Percentiles rank a stretch among this genome's conserved stretches.
These are phyloP conservation scores for Mythimna albipuncta DNA, from an alignment of 2,888 invertebrate genomes.

Conservation along the genomic window DNA sequence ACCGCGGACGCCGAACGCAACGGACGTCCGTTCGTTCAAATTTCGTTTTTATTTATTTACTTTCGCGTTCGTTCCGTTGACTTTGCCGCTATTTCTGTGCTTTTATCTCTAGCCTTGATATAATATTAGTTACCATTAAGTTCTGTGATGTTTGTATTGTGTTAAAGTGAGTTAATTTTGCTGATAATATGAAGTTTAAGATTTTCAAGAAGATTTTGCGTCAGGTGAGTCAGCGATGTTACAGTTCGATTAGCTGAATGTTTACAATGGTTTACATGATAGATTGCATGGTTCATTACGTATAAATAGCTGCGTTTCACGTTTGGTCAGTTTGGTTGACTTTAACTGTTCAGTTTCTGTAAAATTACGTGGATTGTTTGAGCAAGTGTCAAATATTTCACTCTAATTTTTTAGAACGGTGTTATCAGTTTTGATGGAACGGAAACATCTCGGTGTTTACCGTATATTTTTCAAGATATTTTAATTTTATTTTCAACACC, in stretches of 20 bases:
- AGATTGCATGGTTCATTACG: slow-evolving; percentile 39
- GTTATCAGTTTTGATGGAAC: slow-evolving; percentile 9
- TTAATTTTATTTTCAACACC: not conserved
- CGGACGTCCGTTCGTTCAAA: slow-evolving; percentile 61
- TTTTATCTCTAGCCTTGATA: slow-evolving; percentile 72
- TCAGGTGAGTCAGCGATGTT: slow-evolving; percentile 76
- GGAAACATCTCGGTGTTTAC: not conserved
- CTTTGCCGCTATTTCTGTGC: slow-evolving; percentile 65
- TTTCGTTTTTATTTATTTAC: slow-evolving; percentile 67
- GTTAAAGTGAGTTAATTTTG: slow-evolving; percentile 59
- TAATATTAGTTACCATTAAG: slow-evolving; percentile 68
- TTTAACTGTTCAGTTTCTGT: slow-evolving; percentile 23
- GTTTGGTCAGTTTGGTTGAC: slow-evolving; percentile 25
- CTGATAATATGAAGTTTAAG: slow-evolving; percentile 84
- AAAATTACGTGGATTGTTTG: slow-evolving; percentile 42
- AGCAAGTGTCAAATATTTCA: slow-evolving; percentile 50
- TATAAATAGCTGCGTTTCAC: slow-evolving; percentile 42
- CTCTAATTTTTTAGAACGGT: slow-evolving; percentile 11
- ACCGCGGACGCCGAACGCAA: slow-evolving; percentile 59
- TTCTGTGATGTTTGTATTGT: slow-evolving; percentile 71
- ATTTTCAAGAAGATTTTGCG: slow-evolving; percentile 84
- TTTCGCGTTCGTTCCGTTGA: slow-evolving; percentile 62
- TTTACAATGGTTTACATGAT: slow-evolving; percentile 56
- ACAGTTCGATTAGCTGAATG: slow-evolving; percentile 49
- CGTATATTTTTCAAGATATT: not conserved